Conservation (phyloP, 2,113 vertebrate genomes). For the Siniperca knerii region DNA sequence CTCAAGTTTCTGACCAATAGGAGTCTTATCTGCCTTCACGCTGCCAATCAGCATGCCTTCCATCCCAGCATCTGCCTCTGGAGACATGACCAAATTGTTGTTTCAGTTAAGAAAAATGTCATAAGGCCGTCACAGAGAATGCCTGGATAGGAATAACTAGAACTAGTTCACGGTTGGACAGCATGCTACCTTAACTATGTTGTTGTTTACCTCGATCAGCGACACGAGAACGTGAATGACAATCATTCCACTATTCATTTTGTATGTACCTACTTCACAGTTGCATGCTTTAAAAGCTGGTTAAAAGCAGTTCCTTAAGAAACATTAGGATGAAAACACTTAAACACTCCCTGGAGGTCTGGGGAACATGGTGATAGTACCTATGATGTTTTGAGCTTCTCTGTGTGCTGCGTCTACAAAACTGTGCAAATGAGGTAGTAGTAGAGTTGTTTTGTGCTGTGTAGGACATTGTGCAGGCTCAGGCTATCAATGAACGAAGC, state of each 20-base stretch:
- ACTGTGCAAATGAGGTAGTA: neutral
- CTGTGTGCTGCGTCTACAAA: neutral
- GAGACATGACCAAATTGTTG: neutral
- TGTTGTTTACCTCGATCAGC: too few relatives aligned
- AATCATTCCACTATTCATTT: too few relatives aligned
- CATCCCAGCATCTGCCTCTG: conserved; percentile 58
- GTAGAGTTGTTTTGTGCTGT: neutral
- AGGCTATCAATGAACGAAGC: neutral
- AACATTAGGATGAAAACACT: too few relatives aligned
- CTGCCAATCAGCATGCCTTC: conserved; percentile 62
- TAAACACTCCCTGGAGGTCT: too few relatives aligned
- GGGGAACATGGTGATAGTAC: neutral
- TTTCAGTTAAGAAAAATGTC: neutral
- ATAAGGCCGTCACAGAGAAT: neutral
- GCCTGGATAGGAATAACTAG: neutral
- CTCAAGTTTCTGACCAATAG: conserved; percentile 32
- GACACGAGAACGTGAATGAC: too few relatives aligned
- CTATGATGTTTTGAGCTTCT: neutral
- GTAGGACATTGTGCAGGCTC: neutral
- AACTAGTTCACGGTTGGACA: neutral
- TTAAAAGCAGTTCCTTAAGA: too few relatives aligned
- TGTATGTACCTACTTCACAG: too few relatives aligned
- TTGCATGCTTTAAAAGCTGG: too few relatives aligned
- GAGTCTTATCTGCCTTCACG: conserved; percentile 43
- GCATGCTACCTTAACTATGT: too few relatives aligned